Conservation (phyloP, 1,140 invertebrate genomes). For the Meloidogyne floridensis region DNA sequence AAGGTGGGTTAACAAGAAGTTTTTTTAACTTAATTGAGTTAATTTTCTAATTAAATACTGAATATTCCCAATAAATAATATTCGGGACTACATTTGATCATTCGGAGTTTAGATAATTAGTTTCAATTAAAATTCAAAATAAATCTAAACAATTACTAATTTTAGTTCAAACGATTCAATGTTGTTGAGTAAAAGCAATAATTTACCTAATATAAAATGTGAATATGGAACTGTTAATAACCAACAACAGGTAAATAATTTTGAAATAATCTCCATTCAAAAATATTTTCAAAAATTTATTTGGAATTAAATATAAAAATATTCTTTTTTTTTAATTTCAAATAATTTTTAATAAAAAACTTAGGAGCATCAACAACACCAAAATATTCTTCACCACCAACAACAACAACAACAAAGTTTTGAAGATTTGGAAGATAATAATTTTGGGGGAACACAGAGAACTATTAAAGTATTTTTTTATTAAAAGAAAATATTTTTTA, state of each 20-base stretch:
- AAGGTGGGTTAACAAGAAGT: not conserved
- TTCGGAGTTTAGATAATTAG: too few relatives aligned
- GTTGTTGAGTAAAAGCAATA: slow-evolving; percentile 10
- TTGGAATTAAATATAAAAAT: too few relatives aligned
- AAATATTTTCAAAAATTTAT: too few relatives aligned
- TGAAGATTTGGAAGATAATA: slow-evolving; percentile 31
- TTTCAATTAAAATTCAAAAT: not conserved
- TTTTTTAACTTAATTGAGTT: not conserved
- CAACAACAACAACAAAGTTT: slow-evolving; percentile 30
- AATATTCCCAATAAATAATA: too few relatives aligned
- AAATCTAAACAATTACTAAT: not conserved
- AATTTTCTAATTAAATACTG: too few relatives aligned
- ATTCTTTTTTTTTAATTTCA: too few relatives aligned
- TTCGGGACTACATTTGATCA: too few relatives aligned
- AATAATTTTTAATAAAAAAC: not conserved
- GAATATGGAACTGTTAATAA: slow-evolving; percentile 14
- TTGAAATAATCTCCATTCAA: not conserved
- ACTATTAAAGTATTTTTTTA: slow-evolving; percentile 30
- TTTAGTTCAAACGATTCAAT: slow-evolving; percentile 23
- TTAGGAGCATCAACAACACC: not conserved
- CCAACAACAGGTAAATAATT: not conserved
- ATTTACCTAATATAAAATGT: slow-evolving; percentile 34
- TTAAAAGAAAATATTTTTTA: not conserved
- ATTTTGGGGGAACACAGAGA: slow-evolving; percentile 29
- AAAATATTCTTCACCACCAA: slow-evolving; percentile 10